These are phyloP conservation scores for Caenorhabditis parvicauda DNA, from an alignment of 2,888 invertebrate genomes.

Conservation along the genomic window DNA sequence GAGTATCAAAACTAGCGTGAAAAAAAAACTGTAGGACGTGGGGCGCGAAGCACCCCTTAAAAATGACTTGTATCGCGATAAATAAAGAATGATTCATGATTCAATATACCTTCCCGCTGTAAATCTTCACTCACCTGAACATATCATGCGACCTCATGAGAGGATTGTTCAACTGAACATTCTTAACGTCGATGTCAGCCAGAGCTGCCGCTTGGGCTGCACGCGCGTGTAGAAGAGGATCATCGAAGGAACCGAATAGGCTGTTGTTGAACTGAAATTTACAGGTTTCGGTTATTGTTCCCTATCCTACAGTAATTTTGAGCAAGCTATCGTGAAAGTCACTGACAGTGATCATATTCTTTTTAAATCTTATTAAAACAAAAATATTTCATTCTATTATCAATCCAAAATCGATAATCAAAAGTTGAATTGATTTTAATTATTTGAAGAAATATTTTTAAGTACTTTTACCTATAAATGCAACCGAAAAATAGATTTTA, in stretches of 20 bases:
- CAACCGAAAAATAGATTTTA: too few species aligned
- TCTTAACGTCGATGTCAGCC: constrained; percentile 59
- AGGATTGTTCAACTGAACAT: constrained; percentile 46
- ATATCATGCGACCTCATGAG: constrained; percentile 54
- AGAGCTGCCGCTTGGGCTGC: constrained; percentile 48
- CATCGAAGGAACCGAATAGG: constrained; percentile 47
- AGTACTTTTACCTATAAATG: too few species aligned
- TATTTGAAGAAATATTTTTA: constrained; percentile 5
- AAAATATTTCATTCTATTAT: constrained; percentile 5
- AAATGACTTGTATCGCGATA: too few species aligned
- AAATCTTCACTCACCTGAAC: constrained; percentile 53
- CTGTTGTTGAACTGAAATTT: constrained; percentile 43
- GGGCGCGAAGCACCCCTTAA: too few species aligned
- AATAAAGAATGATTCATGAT: too few species aligned
- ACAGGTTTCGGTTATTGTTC: constrained; percentile 5
- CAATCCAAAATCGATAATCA: constrained; percentile 6
- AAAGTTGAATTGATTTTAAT: constrained; percentile 1
- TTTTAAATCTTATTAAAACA: too few species aligned
- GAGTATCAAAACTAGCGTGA: too few species aligned
- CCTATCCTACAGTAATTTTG: not conserved
- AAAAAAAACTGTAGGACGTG: too few species aligned
- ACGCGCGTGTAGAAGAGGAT: constrained; percentile 48
- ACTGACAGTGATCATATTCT: too few species aligned
- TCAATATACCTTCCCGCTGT: too few species aligned
- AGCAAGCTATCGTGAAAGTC: constrained; percentile 2